phyloP scores from a whole-genome alignment of 2,113 vertebrate species.

The Garra rufa region DNA sequence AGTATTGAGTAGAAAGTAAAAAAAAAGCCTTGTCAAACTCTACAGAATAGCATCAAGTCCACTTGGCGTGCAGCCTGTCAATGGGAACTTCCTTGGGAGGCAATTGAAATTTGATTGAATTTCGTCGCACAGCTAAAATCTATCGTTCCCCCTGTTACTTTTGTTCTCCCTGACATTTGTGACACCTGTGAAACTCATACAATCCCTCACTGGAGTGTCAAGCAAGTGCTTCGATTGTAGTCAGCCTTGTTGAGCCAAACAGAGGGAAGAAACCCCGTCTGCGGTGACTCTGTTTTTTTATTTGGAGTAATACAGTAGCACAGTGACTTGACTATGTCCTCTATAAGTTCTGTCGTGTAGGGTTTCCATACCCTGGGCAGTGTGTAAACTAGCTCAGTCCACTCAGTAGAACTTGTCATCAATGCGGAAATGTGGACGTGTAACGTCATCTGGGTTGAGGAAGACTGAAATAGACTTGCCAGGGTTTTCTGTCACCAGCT shows the following conservation, averaged over 20 bases:
- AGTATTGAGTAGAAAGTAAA: neutral
- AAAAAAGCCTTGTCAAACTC: neutral
- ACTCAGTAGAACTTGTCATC: slow-evolving; percentile 83
- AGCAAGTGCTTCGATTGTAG: slow-evolving; percentile 23
- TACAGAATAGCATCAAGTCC: neutral
- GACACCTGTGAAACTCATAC: neutral
- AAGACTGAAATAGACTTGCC: slow-evolving; percentile 84
- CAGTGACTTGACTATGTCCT: neutral
- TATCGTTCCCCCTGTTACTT: neutral
- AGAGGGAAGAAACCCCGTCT: neutral
- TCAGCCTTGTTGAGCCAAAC: neutral
- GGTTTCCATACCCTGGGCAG: neutral
- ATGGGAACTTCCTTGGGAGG: neutral
- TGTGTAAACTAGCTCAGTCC: neutral
- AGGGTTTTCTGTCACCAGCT: slow-evolving; percentile 82
- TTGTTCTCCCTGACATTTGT: slow-evolving; percentile 9
- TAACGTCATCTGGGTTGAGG: slow-evolving; percentile 83
- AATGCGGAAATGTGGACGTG: slow-evolving; percentile 81
- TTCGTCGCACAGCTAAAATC: neutral
- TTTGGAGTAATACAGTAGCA: slow-evolving; percentile 21
- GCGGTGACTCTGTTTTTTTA: neutral
- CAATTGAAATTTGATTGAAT: neutral
- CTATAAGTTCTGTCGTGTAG: slow-evolving; percentile 27
- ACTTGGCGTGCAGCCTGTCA: neutral
- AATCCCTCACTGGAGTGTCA: neutral